Evolutionary conservation across 2,888 invertebrate genomes (phyloP).

Genomic region (Pteria penguin): DNA sequence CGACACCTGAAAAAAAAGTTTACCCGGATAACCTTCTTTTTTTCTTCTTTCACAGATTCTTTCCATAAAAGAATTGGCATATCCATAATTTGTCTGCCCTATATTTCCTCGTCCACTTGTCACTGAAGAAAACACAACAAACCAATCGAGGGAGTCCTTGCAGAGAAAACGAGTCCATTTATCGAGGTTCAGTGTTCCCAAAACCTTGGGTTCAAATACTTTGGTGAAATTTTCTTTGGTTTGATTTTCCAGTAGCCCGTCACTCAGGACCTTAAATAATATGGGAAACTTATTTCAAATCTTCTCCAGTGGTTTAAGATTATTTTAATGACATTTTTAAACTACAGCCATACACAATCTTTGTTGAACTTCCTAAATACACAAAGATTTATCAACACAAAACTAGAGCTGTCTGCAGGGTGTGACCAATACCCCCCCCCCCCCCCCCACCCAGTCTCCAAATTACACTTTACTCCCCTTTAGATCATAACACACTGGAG

Average conservation of each 20-base stretch:
- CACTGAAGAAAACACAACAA: slow-evolving; percentile 96
- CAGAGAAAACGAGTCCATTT: slow-evolving; percentile 87
- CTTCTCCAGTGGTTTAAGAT: too few species aligned
- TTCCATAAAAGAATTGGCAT: slow-evolving; percentile 98
- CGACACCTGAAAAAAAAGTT: too few species aligned
- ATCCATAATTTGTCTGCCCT: slow-evolving; percentile 97
- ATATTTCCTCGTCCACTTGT: slow-evolving; percentile 97
- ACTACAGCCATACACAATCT: too few species aligned
- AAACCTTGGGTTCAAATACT: slow-evolving; percentile 91
- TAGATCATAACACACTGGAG: too few species aligned
- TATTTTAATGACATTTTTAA: too few species aligned
- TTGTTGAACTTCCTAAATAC: too few species aligned
- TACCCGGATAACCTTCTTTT: slow-evolving; percentile 89
- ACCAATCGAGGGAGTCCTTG: slow-evolving; percentile 88
- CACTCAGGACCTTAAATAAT: slow-evolving; percentile 91
- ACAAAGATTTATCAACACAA: too few species aligned
- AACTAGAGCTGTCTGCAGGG: too few species aligned
- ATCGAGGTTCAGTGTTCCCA: slow-evolving; percentile 87
- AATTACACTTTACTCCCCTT: too few species aligned
- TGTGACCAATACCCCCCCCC: too few species aligned
- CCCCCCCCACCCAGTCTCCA: too few species aligned
- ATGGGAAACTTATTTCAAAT: too few species aligned
- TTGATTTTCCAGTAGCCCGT: slow-evolving; percentile 93
- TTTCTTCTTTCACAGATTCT: slow-evolving; percentile 92
- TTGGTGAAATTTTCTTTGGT: slow-evolving; percentile 87